A percentile compares a stretch with the other conserved stretches of the same genome.
Evolutionary conservation across 1,140 invertebrate genomes (phyloP).

Genomic region (Caenorhabditis elegans): WBcel235 BX284604.4:6415001-6415500

Average conservation of each 20-base stretch:
- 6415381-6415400: not conserved
- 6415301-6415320: not conserved
- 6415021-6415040: too few species aligned
- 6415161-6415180: too few species aligned
- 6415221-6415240: not conserved
- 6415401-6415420: not conserved
- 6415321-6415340: not conserved
- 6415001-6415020: too few species aligned
- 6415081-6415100: not conserved
- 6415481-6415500: not conserved
- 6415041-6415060: too few species aligned
- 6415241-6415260: too few species aligned
- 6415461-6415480: too few species aligned
- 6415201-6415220: not conserved
- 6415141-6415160: too few species aligned
- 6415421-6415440: not conserved
- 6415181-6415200: too few species aligned
- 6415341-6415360: not conserved
- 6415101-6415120: not conserved
- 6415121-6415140: too few species aligned
- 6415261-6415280: not conserved
- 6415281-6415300: not conserved
- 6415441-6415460: too few species aligned
- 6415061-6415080: not conserved
- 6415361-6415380: not conserved